A percentile compares a stretch with the other conserved stretches of the same genome.
phyloP scores from a whole-genome alignment of 2,888 invertebrate genomes.

The Exephanes ischioxanthus region DNA sequence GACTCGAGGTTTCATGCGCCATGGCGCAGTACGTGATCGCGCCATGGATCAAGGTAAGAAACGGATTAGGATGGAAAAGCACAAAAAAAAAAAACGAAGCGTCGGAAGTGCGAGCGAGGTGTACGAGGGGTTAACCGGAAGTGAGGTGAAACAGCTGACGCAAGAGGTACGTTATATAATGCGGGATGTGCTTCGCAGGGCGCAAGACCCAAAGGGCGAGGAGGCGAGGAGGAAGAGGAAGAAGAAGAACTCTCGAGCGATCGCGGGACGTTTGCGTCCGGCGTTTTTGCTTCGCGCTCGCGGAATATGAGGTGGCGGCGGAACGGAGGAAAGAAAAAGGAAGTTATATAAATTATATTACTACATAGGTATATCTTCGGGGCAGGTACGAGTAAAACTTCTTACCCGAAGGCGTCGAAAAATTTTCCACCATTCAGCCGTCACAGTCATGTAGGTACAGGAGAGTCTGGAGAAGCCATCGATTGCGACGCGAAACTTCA shows the following conservation, averaged over 20 bases:
- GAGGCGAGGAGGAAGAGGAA: constrained; percentile 19
- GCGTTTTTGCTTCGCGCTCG: constrained; percentile 20
- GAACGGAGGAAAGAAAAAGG: constrained; percentile 29
- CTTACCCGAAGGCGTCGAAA: constrained; percentile 26
- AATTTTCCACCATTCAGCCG: constrained; percentile 44
- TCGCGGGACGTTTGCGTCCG: constrained; percentile 51
- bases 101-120: neutral
- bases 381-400: constrained; percentile 38
- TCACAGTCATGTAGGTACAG: constrained; percentile 8
- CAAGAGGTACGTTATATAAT: constrained; percentile 41
- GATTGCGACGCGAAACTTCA: constrained; percentile 32
- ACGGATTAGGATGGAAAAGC: constrained; percentile 44
- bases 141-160: constrained; percentile 67
- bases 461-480: constrained; percentile 30
- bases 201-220: constrained; percentile 33
- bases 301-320: constrained; percentile 14
- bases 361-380: constrained; percentile 17
- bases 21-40: constrained; percentile 46
- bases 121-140: constrained; percentile 41
- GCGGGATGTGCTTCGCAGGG: constrained; percentile 21
- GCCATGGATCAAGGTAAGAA: constrained; percentile 50
- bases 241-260: constrained; percentile 50
- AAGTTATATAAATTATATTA: constrained; percentile 37
- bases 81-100: constrained; percentile 15
- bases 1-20: constrained; percentile 29